Conservation (phyloP, 2,797 vertebrate genomes). For the Smutsia gigantea region DNA sequence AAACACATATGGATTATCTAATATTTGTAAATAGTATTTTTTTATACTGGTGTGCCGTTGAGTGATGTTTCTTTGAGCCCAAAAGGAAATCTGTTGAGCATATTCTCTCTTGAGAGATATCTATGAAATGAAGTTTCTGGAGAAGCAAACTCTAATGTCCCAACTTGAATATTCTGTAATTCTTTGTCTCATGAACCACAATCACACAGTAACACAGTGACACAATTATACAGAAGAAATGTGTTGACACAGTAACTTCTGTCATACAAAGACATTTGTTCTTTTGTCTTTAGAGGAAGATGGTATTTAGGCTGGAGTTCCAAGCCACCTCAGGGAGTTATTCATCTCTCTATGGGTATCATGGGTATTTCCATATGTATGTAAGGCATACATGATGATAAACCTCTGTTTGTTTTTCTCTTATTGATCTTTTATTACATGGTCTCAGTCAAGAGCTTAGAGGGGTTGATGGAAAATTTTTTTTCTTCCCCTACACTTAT, state of each 20-base stretch:
- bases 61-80: neutral
- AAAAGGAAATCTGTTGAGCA: neutral
- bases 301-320: neutral
- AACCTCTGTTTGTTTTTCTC: neutral
- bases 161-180: neutral
- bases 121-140: neutral
- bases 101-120: neutral
- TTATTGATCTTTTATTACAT: neutral
- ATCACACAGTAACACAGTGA: neutral
- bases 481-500: neutral
- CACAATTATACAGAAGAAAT: neutral
- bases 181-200: neutral
- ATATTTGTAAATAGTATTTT: neutral
- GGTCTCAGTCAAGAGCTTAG: neutral
- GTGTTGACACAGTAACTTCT: neutral
- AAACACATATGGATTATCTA: neutral
- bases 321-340: neutral
- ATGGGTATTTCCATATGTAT: neutral
- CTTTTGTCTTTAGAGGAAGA: neutral
- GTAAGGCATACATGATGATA: neutral
- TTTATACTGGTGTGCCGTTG: neutral
- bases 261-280: neutral
- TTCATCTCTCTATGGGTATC: neutral
- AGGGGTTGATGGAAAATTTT: neutral
- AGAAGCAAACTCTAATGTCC: neutral